These are phyloP conservation scores for Petrocephalus sullivani DNA, from an alignment of 2,797 vertebrate genomes.

Conservation along the genomic window DNA sequence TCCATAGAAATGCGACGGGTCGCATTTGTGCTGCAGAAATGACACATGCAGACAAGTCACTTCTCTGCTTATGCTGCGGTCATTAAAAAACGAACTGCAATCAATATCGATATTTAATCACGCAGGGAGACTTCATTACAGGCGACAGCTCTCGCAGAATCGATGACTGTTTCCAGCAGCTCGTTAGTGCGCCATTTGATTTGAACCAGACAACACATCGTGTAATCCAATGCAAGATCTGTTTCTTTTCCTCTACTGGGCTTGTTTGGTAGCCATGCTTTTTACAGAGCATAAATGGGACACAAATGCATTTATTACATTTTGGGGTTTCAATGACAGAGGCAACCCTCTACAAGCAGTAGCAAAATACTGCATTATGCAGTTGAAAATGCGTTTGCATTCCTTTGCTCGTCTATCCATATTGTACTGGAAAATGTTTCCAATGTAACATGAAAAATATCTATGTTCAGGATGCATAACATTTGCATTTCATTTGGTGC, in stretches of 20 bases:
- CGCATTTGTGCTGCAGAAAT: not conserved
- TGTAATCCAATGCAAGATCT: not conserved
- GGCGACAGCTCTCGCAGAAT: not conserved
- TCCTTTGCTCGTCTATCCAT: not conserved
- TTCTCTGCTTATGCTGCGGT: not conserved
- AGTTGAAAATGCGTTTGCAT: not conserved
- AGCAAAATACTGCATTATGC: not conserved
- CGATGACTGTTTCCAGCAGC: not conserved
- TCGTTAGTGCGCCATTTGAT: not conserved
- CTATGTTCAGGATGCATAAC: not conserved
- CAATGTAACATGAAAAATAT: not conserved
- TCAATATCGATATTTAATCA: conserved; percentile 1
- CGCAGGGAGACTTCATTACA: not conserved
- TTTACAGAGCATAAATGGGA: not conserved
- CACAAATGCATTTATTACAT: not conserved
- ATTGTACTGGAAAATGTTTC: not conserved
- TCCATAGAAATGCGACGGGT: not conserved
- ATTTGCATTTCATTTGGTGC: conserved; percentile 6
- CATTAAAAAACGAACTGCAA: not conserved
- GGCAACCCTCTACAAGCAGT: not conserved
- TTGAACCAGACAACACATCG: not conserved
- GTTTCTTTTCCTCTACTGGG: not conserved
- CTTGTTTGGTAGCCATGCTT: not conserved
- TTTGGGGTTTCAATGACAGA: not conserved
- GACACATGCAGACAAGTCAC: not conserved